Conservation (phyloP, 2,797 vertebrate species). For the Gobio occitaniae region DNA sequence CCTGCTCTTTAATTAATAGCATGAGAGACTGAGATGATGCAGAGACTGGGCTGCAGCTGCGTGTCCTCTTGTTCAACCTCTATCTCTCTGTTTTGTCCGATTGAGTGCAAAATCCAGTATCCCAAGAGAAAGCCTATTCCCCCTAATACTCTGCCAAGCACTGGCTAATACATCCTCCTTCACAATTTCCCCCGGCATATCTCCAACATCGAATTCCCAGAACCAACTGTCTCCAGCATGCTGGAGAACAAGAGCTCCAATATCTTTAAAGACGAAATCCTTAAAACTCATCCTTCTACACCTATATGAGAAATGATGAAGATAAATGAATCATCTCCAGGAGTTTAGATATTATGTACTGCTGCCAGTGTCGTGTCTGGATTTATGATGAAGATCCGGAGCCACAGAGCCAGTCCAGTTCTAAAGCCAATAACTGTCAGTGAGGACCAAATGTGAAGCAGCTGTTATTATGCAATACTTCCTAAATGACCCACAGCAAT, state of each 20-base stretch:
- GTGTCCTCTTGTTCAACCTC: constrained; percentile 71
- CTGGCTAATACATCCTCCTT: constrained; percentile 32
- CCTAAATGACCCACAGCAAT: constrained; percentile 37
- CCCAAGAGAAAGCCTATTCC: constrained; percentile 55
- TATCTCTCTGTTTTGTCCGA: constrained; percentile 55
- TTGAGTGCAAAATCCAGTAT: constrained; percentile 59
- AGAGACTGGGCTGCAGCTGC: constrained; percentile 73
- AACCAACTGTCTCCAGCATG: constrained; percentile 1
- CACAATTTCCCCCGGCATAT: constrained; percentile 41
- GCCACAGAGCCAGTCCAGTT: constrained; percentile 44
- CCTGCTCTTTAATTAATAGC: constrained; percentile 48
- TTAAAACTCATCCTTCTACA: constrained; percentile 24
- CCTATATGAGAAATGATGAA: constrained; percentile 35
- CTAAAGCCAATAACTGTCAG: constrained; percentile 44
- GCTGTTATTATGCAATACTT: constrained; percentile 59
- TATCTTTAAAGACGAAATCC: neutral
- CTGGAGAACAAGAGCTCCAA: constrained; percentile 6
- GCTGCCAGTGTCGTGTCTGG: constrained; percentile 43
- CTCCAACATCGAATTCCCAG: neutral
- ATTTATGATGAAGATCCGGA: constrained; percentile 42
- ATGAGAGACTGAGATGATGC: constrained; percentile 57
- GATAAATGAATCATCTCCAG: constrained; percentile 40
- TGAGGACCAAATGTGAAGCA: constrained; percentile 58
- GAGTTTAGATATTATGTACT: constrained; percentile 9
- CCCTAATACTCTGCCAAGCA: constrained; percentile 31